Evolutionary conservation across 1,140 invertebrate genomes (phyloP), one percentile per base, ranked within the genome.

Genomic region (Drosophila nigromelanica): DNA sequence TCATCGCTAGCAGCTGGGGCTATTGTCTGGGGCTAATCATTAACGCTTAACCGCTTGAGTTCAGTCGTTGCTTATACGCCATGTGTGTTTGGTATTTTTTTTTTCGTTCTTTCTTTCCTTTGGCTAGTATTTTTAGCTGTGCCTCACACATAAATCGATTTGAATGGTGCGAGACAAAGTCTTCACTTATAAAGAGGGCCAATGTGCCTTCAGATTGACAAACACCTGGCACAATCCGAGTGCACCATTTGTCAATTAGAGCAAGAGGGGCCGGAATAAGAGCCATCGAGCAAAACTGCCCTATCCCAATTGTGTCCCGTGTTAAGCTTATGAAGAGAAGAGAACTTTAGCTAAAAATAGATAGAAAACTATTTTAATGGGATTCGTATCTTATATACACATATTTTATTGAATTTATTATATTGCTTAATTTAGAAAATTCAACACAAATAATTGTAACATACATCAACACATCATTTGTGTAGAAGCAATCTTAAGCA

Each of bases 31-130:
- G 63, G 67, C 83, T 76, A 82, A 73, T 76, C 83, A 75, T 82
- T 70, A 82, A 76, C 74, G 75, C 78, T 78, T 64, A 79, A 69
- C 75, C 47, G 76, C 56, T 68, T 50, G 54, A 67, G 54, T 76
- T 87, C 54, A 64, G 50, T 5, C 59, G 59, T 63, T 39, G 78
- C 81, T 50, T 51, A 86, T 86, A 86, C 82, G 74, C 78, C 67
- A 55, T 75, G 78, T 82, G 63, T 73, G 59, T 45, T 50, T 10
- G 45, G 5, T 40, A 50, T 58, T 40, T 55, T 18, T 59, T 58
- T n/a, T n/a, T n/a, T n/a, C n/a, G n/a, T n/a, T 27, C 48, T 18
- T 52, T 27, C 27, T 27, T 27, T 27, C 5, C 24, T 27, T 27
- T 5, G 4, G 24, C 24, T 27, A 27, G 27, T 27, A 27, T 27